A percentile compares a stretch with the other conserved stretches of the same genome.
phyloP scores from a whole-genome alignment of 1,140 invertebrate species.

The Cephus cinctus region DNA sequence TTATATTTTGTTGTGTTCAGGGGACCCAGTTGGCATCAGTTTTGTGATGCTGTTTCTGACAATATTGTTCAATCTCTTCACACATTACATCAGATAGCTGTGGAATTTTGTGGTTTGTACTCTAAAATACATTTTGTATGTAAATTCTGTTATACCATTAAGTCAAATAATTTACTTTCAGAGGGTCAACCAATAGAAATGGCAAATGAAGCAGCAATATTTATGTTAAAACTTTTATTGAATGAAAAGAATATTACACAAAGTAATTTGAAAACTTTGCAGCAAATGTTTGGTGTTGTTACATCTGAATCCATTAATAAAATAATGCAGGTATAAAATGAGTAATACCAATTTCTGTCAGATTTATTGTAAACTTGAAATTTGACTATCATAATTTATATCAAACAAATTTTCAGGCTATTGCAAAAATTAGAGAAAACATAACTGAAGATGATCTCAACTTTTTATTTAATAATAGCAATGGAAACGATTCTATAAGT shows the following conservation, averaged over 20 bases:
- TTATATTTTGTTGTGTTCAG: constrained; percentile 24
- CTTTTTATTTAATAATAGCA: constrained; percentile 23
- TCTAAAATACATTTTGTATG: constrained; percentile 5
- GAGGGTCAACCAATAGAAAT: constrained; percentile 51
- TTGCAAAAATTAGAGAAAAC: constrained; percentile 19
- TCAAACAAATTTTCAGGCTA: constrained; percentile 10
- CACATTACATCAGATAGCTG: constrained; percentile 27
- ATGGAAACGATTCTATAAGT: constrained; percentile 11
- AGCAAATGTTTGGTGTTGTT: constrained; percentile 59
- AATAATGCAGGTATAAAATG: constrained; percentile 55
- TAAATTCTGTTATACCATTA: constrained; percentile 6
- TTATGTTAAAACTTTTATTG: constrained; percentile 63
- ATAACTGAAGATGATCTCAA: constrained; percentile 32
- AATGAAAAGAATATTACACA: constrained; percentile 60
- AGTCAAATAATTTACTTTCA: constrained; percentile 23
- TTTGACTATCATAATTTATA: constrained; percentile 8
- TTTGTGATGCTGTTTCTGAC: constrained; percentile 30
- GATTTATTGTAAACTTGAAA: constrained; percentile 3
- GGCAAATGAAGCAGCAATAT: constrained; percentile 64
- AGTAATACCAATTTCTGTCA: constrained; percentile 6
- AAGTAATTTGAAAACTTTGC: constrained; percentile 56
- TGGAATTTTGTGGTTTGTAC: constrained; percentile 30
- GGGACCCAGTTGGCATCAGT: constrained; percentile 33
- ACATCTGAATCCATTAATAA: constrained; percentile 51
- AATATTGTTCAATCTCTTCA: constrained; percentile 18